Base-by-base conservation (phyloP, 2,113 vertebrate species). In the Sinosuthora webbiana region DNA sequence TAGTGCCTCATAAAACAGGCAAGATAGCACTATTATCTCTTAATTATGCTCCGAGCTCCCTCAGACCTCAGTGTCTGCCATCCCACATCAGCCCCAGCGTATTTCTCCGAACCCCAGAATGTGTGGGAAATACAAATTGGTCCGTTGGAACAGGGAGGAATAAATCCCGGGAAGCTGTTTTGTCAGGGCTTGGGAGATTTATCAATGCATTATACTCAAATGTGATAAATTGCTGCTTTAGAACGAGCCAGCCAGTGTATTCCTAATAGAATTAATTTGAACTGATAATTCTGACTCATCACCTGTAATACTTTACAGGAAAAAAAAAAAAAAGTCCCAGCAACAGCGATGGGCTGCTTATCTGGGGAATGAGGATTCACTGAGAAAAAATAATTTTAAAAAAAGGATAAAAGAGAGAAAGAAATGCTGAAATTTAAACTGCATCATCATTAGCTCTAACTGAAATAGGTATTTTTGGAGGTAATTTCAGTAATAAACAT, bases 31-130 rank as follows among this genome's bases (percentile, higher is more conserved):
- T 62, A 91, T 93, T 92, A 95, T 60, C 52, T 88, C 63, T 96
- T 82, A 84, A 95, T 96, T 96, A 94, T 88, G 83, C 73, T 70
- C 80, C 33, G 24, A 21, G 52, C 35, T 83, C 83, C 42, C 88
- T 65, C 89, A 95, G 35, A n/a, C 5, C 22, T 85, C 1, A 1
- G 42, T 33, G 35, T 77, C 55, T 94, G 69, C 80, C n/a, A 64
- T 81, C 84, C 65, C 77, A 16, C 44, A 59, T 30, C 68, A 63
- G 39, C 59, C 39, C 64, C 27, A 21, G 47, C 27, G 13, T 7
- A 57, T 42, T 91, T 56, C 44, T 71, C 50, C 87, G 53, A 93
- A 80, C 37, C 69, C 76, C 13, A 55, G 63, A 77, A 83, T n/a
- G 83, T 25, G 44, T 15, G 39, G 37, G 73, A 67, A 89, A 82